Conservation (phyloP, 2,888 invertebrate genomes). For the Cheilosia scutellata region DNA sequence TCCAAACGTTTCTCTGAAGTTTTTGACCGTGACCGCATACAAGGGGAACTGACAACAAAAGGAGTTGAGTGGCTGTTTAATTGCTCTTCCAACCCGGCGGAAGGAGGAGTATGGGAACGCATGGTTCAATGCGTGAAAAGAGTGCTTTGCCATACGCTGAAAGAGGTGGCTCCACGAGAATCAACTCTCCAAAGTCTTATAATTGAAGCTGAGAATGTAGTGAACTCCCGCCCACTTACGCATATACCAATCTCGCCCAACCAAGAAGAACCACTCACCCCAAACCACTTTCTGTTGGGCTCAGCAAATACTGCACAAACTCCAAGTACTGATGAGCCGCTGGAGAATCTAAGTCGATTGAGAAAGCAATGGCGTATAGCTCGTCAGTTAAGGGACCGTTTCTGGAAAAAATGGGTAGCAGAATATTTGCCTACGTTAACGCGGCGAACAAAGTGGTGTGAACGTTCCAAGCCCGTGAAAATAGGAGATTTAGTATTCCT, state of each 20-base stretch:
- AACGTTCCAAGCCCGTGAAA: not conserved
- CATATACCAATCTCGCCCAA: constrained; percentile 18
- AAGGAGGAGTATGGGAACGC: constrained; percentile 76
- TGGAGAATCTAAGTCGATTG: constrained; percentile 1
- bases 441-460: constrained; percentile 35
- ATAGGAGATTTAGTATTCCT: constrained; percentile 22
- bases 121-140: constrained; percentile 67
- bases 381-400: constrained; percentile 17
- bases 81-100: constrained; percentile 29
- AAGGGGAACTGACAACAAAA: constrained; percentile 34
- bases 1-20: constrained; percentile 43
- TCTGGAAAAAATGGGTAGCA: constrained; percentile 23
- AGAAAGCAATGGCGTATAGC: constrained; percentile 35
- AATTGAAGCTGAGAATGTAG: constrained; percentile 36
- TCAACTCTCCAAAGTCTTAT: constrained; percentile 48
- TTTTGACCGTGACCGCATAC: constrained; percentile 39
- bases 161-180: constrained; percentile 67
- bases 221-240: constrained; percentile 41
- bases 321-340: not conserved
- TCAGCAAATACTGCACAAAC: constrained; percentile 29
- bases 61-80: constrained; percentile 44
- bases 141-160: constrained; percentile 59
- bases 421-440: constrained; percentile 37
- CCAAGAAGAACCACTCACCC: constrained; percentile 25
- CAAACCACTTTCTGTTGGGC: constrained; percentile 26